Evolutionary conservation across 2,113 vertebrate genomes (phyloP).

Genomic region (Anoplopoma fimbria): DNA sequence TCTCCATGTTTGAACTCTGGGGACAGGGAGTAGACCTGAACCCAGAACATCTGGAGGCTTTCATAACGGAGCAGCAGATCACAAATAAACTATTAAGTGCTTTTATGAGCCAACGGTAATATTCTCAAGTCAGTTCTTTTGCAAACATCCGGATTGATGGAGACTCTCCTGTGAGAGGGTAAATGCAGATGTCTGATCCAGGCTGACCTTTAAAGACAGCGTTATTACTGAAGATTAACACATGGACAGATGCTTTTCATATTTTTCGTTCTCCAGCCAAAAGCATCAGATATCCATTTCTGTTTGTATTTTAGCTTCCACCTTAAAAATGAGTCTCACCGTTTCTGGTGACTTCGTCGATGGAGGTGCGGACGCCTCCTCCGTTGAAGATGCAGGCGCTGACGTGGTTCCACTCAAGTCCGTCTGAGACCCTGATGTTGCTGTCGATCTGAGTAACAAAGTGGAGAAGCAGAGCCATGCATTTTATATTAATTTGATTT

Average conservation of each 20-base stretch:
- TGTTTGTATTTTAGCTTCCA: background rate
- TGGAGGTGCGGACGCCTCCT: slow-evolving; percentile 88
- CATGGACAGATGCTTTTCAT: too few relatives aligned
- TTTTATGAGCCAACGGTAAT: too few relatives aligned
- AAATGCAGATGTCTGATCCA: too few relatives aligned
- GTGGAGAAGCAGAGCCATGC: background rate
- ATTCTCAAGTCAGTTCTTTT: too few relatives aligned
- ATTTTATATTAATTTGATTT: too few relatives aligned
- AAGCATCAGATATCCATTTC: too few relatives aligned
- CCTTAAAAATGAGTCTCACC: slow-evolving; percentile 75
- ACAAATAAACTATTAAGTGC: too few relatives aligned
- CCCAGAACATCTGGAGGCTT: background rate
- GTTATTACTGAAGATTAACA: too few relatives aligned
- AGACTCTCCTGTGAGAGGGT: too few relatives aligned
- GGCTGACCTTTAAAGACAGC: too few relatives aligned
- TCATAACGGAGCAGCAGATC: too few relatives aligned
- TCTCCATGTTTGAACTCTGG: background rate
- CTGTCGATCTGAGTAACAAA: slow-evolving; percentile 93
- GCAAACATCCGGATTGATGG: too few relatives aligned
- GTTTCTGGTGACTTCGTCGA: slow-evolving; percentile 87
- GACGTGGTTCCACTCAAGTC: slow-evolving; percentile 90
- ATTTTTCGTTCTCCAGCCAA: background rate
- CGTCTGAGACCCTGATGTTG: slow-evolving; percentile 81
- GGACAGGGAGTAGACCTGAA: background rate
- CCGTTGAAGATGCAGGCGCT: slow-evolving; percentile 90